Percentiles rank a stretch among this genome's conserved stretches.
Conservation (phyloP, 2,888 invertebrate species). For the Oxystoma pomonae region DNA sequence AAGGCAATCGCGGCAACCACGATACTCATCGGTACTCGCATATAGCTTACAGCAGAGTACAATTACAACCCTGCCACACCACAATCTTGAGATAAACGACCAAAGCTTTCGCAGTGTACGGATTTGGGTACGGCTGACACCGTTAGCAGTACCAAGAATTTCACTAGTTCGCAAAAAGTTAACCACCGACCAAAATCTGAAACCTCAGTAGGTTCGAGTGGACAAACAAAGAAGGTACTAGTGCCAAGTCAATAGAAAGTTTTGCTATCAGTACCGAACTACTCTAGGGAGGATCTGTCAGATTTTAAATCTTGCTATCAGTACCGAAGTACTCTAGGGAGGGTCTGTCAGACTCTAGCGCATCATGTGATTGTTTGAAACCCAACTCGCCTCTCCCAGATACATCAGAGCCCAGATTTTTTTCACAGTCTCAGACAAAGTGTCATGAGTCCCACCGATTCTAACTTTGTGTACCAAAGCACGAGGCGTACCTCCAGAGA, state of each 20-base stretch:
- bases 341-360: conserved; percentile 61
- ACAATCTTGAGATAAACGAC: conserved; percentile 90
- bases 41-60: conserved; percentile 38
- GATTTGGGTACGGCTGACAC: conserved; percentile 85
- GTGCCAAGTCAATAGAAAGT: conserved; percentile 73
- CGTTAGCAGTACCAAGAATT: conserved; percentile 25
- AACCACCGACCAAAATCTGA: conserved; percentile 18
- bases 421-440: conserved; percentile 45
- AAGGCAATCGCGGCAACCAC: conserved; percentile 50
- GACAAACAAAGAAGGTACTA: conserved; percentile 46
- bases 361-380: conserved; percentile 69
- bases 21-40: conserved; percentile 34
- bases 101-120: conserved; percentile 80
- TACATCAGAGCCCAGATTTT: conserved; percentile 38
- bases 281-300: conserved; percentile 58
- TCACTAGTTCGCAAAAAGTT: conserved; percentile 20
- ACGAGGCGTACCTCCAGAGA: conserved; percentile 48
- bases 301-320: conserved; percentile 67
- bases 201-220: conserved; percentile 35
- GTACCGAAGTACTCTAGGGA: conserved; percentile 62
- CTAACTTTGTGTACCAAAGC: conserved; percentile 47
- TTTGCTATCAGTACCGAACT: conserved; percentile 65
- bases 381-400: conserved; percentile 32
- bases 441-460: conserved; percentile 45
- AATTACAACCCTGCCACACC: conserved; percentile 60